These are phyloP conservation scores for Austrolebias charrua DNA, from an alignment of 2,797 vertebrate species.

Conservation along the genomic window DNA sequence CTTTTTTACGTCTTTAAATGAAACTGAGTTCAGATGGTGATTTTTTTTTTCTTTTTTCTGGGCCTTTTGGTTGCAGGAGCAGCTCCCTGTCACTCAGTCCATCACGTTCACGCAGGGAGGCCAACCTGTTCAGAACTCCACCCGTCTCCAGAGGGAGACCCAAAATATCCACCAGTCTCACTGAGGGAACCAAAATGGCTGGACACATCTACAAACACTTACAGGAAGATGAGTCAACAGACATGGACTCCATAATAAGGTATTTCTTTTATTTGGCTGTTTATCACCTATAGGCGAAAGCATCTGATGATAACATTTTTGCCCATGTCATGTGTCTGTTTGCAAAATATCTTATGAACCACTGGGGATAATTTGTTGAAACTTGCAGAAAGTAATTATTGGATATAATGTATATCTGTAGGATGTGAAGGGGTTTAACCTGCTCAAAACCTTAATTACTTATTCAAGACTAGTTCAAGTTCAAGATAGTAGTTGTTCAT, in stretches of 20 bases:
- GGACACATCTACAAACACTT: conserved; percentile 79
- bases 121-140: conserved; percentile 72
- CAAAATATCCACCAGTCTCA: conserved; percentile 59
- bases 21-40: background rate
- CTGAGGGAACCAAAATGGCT: conserved; percentile 65
- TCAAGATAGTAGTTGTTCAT: no score
- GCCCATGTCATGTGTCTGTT: no score
- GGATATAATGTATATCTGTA: no score
- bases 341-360: no score
- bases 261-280: conserved; percentile 27
- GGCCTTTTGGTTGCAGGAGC: conserved; percentile 65
- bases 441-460: no score
- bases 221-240: conserved; percentile 73
- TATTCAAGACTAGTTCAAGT: no score
- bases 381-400: no score
- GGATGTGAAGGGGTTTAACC: no score
- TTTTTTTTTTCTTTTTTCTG: background rate
- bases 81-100: conserved; percentile 77
- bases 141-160: conserved; percentile 75
- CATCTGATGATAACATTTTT: no score
- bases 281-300: no score
- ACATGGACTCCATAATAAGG: conserved; percentile 73
- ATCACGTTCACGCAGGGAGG: conserved; percentile 62
- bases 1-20: conserved; percentile 28
- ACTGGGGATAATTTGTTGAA: no score